These are phyloP conservation scores for Talpa occidentalis DNA, from an alignment of 2,113 vertebrate genomes.

Conservation along the genomic window DNA sequence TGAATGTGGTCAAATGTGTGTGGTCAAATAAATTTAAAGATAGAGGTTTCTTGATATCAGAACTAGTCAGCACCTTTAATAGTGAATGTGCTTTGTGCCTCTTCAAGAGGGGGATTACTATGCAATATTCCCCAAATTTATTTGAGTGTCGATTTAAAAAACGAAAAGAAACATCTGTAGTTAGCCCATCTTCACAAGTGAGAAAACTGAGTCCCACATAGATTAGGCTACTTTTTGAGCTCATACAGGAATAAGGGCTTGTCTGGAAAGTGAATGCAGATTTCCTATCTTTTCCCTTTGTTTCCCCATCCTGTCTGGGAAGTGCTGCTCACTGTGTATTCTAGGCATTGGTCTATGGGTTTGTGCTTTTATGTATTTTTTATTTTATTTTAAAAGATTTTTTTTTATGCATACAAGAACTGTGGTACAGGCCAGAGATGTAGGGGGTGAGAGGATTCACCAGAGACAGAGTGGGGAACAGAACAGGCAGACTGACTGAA, in stretches of 20 bases:
- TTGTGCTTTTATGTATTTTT: neutral
- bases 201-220: neutral
- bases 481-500: too few relatives aligned
- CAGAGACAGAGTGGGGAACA: too few relatives aligned
- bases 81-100: neutral
- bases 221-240: neutral
- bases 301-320: neutral
- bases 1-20: neutral
- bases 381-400: too few relatives aligned
- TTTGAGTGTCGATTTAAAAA: neutral
- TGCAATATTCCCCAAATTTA: neutral
- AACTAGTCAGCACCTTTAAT: neutral
- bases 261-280: neutral
- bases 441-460: too few relatives aligned
- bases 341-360: fast-evolving
- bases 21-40: neutral
- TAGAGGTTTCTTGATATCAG: neutral
- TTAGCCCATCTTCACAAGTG: neutral
- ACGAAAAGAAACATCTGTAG: too few relatives aligned
- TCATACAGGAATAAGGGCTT: neutral
- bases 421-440: too few relatives aligned
- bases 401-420: too few relatives aligned
- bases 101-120: too few relatives aligned
- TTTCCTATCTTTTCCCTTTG: neutral
- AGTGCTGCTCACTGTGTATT: neutral